phyloP scores from a whole-genome alignment of 92 coral and sea anemone species.

The Ricordea florida region DNA sequence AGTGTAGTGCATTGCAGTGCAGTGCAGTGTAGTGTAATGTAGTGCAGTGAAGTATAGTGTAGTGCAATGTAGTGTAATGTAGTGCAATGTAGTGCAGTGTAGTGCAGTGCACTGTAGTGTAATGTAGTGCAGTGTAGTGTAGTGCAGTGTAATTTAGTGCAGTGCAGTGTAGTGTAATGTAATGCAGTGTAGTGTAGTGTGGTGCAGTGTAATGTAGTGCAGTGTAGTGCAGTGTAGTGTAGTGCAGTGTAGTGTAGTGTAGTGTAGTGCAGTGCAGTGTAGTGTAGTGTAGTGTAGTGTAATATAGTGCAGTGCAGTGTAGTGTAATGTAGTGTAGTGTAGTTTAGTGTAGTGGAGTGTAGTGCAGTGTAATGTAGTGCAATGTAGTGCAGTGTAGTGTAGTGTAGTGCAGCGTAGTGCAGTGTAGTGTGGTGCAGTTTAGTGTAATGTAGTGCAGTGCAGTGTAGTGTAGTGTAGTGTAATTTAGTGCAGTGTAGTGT shows the following conservation, averaged over 20 bases:
- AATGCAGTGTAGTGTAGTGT: neutral
- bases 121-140: neutral
- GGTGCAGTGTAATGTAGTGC: neutral
- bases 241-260: neutral
- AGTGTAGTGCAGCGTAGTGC: neutral
- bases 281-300: neutral
- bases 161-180: neutral
- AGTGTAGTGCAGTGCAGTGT: neutral
- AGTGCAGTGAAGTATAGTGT: too few relatives aligned
- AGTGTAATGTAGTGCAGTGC: neutral
- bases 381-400: neutral
- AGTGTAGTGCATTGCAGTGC: too few relatives aligned
- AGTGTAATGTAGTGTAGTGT: neutral
- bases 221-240: neutral
- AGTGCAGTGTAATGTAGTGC: neutral
- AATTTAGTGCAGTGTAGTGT: neutral
- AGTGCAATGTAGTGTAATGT: too few relatives aligned
- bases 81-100: too few relatives aligned
- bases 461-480: neutral
- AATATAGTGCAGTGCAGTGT: neutral
- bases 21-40: too few relatives aligned
- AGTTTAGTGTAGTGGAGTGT: neutral
- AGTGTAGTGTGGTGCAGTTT: neutral
- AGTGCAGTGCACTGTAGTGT: too few relatives aligned
- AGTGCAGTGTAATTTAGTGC: neutral